These are phyloP conservation scores for Enteromius radiatus DNA, from an alignment of 2,797 vertebrate species.

Conservation along the genomic window DNA sequence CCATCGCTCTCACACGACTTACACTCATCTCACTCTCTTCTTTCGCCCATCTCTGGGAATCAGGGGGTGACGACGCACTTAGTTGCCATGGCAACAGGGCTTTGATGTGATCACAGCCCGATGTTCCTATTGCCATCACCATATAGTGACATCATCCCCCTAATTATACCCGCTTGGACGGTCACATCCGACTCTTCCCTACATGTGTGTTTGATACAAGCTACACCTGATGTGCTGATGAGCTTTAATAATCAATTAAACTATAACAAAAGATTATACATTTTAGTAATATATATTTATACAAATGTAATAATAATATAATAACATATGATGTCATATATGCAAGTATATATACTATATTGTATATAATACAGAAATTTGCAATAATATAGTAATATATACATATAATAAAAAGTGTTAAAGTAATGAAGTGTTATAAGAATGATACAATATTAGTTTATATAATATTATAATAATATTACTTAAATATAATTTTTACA, in stretches of 20 bases:
- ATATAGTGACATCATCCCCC: slow-evolving; percentile 74
- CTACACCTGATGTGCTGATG: neutral
- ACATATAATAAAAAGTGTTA: no score
- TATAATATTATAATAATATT: neutral
- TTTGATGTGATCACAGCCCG: slow-evolving; percentile 78
- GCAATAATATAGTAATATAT: no score
- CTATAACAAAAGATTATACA: neutral
- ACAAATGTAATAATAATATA: neutral
- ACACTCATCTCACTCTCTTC: slow-evolving; percentile 35
- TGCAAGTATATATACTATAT: neutral
- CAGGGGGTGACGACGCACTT: slow-evolving; percentile 76
- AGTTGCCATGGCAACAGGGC: slow-evolving; percentile 79
- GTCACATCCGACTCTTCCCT: slow-evolving; percentile 53
- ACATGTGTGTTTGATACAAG: neutral
- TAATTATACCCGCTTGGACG: slow-evolving; percentile 71
- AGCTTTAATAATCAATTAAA: neutral
- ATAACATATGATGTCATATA: neutral
- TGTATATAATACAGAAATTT: no score
- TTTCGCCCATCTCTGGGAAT: slow-evolving; percentile 53
- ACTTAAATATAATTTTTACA: neutral
- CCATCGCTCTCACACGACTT: slow-evolving; percentile 17
- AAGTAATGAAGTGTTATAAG: neutral
- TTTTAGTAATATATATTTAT: neutral
- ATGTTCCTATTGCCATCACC: slow-evolving; percentile 77
- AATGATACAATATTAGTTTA: neutral